Conservation (phyloP, 2,888 invertebrate genomes). For the Peribatodes rhomboidaria region DNA sequence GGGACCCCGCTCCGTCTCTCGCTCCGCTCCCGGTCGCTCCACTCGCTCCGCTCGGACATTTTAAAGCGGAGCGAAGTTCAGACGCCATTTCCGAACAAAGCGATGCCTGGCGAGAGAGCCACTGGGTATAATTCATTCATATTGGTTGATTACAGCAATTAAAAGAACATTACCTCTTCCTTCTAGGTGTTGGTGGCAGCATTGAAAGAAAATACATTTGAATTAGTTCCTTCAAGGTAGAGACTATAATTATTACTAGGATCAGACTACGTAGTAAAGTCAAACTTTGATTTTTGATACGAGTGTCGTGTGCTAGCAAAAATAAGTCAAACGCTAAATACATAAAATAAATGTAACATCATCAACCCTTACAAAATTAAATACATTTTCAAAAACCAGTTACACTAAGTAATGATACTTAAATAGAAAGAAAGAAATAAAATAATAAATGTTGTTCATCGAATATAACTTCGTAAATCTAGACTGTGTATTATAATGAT, state of each 20-base stretch:
- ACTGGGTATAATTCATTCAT: conserved; percentile 36
- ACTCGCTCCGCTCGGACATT: conserved; percentile 87
- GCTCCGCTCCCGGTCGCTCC: conserved; percentile 68
- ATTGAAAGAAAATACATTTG: conserved; percentile 27
- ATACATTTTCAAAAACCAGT: no score
- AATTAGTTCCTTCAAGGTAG: background rate
- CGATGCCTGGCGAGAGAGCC: conserved; percentile 84
- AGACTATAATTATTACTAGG: background rate
- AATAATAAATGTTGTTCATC: no score
- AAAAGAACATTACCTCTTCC: conserved; percentile 77
- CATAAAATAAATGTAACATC: no score
- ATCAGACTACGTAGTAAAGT: background rate
- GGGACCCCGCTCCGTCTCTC: conserved; percentile 86
- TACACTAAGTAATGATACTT: no score
- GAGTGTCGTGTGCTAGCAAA: no score
- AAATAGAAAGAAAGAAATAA: no score
- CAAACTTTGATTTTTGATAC: no score
- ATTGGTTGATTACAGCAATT: conserved; percentile 31
- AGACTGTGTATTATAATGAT: no score
- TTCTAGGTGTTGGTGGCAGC: conserved; percentile 62
- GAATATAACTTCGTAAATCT: no score
- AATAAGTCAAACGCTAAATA: no score
- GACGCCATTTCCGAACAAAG: conserved; percentile 91
- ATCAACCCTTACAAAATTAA: no score
- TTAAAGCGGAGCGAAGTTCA: conserved; percentile 89